A percentile compares a stretch with the other conserved stretches of the same genome.
phyloP scores from a whole-genome alignment of 2,888 invertebrate genomes.

The Lasioglossum calceatum region DNA sequence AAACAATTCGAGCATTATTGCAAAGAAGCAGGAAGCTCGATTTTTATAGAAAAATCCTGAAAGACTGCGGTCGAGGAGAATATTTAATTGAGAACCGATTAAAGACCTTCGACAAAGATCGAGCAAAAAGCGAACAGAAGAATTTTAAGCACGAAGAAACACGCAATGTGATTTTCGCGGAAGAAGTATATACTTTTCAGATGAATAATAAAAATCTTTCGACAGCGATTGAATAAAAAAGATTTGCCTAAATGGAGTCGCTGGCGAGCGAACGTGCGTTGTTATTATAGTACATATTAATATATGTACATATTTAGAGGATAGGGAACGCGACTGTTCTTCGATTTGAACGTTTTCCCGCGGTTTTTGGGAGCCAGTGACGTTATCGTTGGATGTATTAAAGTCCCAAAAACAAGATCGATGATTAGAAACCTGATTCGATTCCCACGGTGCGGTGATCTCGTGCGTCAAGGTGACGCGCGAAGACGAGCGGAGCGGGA shows the following conservation, averaged over 20 bases:
- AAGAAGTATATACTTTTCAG: neutral
- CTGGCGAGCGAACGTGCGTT: neutral
- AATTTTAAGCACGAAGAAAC: neutral
- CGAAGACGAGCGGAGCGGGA: slow-evolving; percentile 20
- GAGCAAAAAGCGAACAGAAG: neutral
- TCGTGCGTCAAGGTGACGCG: slow-evolving; percentile 22
- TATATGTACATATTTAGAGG: no score
- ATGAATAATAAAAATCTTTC: neutral
- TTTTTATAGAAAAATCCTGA: neutral
- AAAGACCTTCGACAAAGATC: neutral
- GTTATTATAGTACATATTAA: no score
- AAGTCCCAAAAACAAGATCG: neutral
- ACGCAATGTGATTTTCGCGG: neutral
- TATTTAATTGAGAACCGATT: neutral
- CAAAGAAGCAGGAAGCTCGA: neutral
- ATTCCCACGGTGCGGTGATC: neutral
- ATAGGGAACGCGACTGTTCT: slow-evolving; percentile 6
- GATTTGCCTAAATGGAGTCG: neutral
- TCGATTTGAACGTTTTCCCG: slow-evolving; percentile 38
- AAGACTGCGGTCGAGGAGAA: neutral
- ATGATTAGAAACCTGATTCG: neutral
- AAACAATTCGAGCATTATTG: neutral
- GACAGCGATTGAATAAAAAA: neutral
- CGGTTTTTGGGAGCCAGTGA: neutral
- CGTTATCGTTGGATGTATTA: neutral